Percentiles rank a stretch among this genome's conserved stretches.
Evolutionary conservation across 2,888 invertebrate genomes (phyloP).

Genomic region (Autographa gamma): DNA sequence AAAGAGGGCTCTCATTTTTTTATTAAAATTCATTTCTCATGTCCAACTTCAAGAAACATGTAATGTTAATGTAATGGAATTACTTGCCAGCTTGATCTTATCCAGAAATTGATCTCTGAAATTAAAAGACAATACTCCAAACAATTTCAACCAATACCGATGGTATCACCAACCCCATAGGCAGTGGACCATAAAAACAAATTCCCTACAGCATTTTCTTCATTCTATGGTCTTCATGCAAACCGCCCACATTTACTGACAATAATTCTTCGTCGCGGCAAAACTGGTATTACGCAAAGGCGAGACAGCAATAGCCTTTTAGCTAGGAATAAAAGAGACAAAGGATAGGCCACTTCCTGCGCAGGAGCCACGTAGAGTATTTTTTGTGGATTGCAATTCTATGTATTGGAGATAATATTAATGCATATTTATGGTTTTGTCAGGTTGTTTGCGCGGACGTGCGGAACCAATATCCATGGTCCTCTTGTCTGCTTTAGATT

Average conservation of each 20-base stretch:
- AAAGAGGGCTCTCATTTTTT: background rate
- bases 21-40: background rate
- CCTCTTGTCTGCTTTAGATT: slow-evolving; percentile 27
- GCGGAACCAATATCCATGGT: slow-evolving; percentile 55
- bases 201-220: slow-evolving; percentile 38
- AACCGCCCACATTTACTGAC: slow-evolving; percentile 65
- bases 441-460: slow-evolving; percentile 52
- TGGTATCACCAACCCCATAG: slow-evolving; percentile 10
- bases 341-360: slow-evolving; percentile 65
- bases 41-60: background rate
- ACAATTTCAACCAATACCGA: slow-evolving; percentile 7
- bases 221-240: slow-evolving; percentile 52
- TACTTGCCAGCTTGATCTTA: background rate
- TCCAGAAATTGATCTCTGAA: background rate
- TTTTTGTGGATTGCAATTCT: slow-evolving; percentile 69
- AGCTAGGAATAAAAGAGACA: slow-evolving; percentile 48
- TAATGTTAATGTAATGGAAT: slow-evolving; percentile 5
- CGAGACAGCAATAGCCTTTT: slow-evolving; percentile 53
- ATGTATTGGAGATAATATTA: slow-evolving; percentile 60
- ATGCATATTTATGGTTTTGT: slow-evolving; percentile 56
- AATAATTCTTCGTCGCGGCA: slow-evolving; percentile 70
- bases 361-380: slow-evolving; percentile 62
- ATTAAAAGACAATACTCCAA: background rate
- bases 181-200: slow-evolving; percentile 27
- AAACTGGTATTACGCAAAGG: slow-evolving; percentile 75